phyloP scores from a whole-genome alignment of 2,797 vertebrate species.

The Acrocephalus scirpaceus region DNA sequence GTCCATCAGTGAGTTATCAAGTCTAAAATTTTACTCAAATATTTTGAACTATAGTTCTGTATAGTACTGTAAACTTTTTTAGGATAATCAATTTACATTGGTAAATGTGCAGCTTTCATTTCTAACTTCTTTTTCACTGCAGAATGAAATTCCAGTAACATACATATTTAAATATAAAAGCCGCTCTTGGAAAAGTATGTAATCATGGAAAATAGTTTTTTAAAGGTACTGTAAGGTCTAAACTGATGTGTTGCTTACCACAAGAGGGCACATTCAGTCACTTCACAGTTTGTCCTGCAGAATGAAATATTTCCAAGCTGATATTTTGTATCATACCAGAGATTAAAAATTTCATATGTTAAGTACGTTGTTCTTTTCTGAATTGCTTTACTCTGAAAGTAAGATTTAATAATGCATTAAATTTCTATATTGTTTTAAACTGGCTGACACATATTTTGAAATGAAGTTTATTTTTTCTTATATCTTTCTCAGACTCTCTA shows the following conservation, averaged over 20 bases:
- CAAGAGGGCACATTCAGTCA: constrained; percentile 80
- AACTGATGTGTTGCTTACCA: constrained; percentile 63
- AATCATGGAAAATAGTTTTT: neutral
- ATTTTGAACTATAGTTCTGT: neutral
- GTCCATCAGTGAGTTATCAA: neutral
- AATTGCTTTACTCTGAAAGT: constrained; percentile 26
- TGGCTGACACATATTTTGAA: constrained; percentile 63
- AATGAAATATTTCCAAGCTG: constrained; percentile 64
- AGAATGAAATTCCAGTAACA: neutral
- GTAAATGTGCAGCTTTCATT: neutral
- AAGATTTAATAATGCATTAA: constrained; percentile 4
- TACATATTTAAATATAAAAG: neutral
- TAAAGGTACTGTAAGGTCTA: neutral
- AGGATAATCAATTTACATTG: neutral
- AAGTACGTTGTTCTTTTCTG: constrained; percentile 68
- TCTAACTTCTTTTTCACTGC: neutral
- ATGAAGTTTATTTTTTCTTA: constrained; percentile 64
- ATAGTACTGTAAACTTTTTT: neutral
- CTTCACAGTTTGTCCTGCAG: constrained; percentile 63
- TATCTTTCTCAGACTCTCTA: constrained; percentile 81
- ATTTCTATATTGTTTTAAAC: constrained; percentile 36
- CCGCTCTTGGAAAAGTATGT: neutral
- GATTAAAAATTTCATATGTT: constrained; percentile 68
- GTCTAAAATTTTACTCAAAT: neutral
- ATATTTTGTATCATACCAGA: constrained; percentile 59